Evolutionary conservation across 2,888 invertebrate genomes (phyloP).

Genomic region (Sarcophaga subvicina): DNA sequence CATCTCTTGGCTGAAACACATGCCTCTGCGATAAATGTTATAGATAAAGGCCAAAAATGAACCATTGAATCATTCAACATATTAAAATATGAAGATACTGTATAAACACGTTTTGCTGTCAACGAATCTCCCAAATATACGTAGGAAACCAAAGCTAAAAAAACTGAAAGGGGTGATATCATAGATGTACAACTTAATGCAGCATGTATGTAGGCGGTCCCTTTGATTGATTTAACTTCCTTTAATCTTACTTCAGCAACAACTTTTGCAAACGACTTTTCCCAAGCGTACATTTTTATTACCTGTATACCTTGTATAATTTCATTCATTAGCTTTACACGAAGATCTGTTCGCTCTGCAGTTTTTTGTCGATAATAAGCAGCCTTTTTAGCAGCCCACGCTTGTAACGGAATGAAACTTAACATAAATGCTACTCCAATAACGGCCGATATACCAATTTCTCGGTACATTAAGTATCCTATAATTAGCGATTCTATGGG

Average conservation of each 20-base stretch:
- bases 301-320: slow-evolving; percentile 92
- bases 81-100: slow-evolving; percentile 91
- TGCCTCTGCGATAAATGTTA: slow-evolving; percentile 89
- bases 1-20: slow-evolving; percentile 88
- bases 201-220: slow-evolving; percentile 87
- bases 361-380: slow-evolving; percentile 87
- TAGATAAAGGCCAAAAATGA: slow-evolving; percentile 90
- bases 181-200: slow-evolving; percentile 88
- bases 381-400: slow-evolving; percentile 87
- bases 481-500: slow-evolving; percentile 85
- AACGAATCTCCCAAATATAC: slow-evolving; percentile 85
- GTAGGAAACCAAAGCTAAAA: slow-evolving; percentile 88
- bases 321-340: slow-evolving; percentile 95
- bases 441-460: slow-evolving; percentile 86
- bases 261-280: slow-evolving; percentile 88
- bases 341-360: slow-evolving; percentile 90
- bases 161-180: slow-evolving; percentile 90
- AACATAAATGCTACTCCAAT: slow-evolving; percentile 88
- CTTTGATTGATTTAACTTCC: slow-evolving; percentile 87
- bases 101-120: slow-evolving; percentile 90
- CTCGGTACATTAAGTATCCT: slow-evolving; percentile 83
- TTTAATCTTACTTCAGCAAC: slow-evolving; percentile 88
- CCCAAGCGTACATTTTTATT: slow-evolving; percentile 96
- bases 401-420: slow-evolving; percentile 89
- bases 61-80: slow-evolving; percentile 90